Base-by-base conservation (phyloP, 2,888 invertebrate species). In the Rhodophaea formosa region DNA sequence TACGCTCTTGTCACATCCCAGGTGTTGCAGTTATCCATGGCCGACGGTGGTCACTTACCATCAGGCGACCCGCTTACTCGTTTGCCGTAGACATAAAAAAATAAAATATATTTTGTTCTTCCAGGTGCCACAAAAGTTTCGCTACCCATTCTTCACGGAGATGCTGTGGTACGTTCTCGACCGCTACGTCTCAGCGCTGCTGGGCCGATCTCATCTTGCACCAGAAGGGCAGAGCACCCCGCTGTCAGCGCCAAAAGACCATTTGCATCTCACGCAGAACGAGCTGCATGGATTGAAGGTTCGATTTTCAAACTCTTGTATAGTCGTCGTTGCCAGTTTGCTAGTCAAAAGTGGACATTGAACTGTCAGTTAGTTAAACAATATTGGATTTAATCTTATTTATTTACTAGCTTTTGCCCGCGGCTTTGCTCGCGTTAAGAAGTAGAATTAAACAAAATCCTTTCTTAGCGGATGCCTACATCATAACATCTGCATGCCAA, bases 141-240 rank as follows among this genome's bases (percentile, higher is more conserved):
- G 99, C 0, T 99, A 99, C 83, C 99, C 99, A 0, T 99, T 98
- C 91, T 99, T 98, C 88, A 97, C 97, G 12, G 99, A 99, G 90
- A 98, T 99, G 96, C 91, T 98, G 60, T 99, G 99, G 98, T 99
- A 99, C 88, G 98, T 98, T 44, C 88, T 99, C 67, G 98, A 98
- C 72, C 94, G 97, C 45, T 99, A 99, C 84, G 97, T 98, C 39
- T 94, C 95, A 69, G 96, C 97, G 58, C 86, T 99, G 55, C 90
- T 98, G 58, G 98, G 98, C 0, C 93, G 95, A 61, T 95, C 95
- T 46, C 97, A 97, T 82, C 91, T 98, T 53, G 92, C 94, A 7
- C 77, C 77, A 5, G 86, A 85, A 66, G 81, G 80, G 0, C 75
- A 68, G 51, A 12, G 70, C 49, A 62, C 75, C n/a, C 70, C 74